These are phyloP conservation scores for Athalia cordata DNA, from an alignment of 2,888 invertebrate species.

Conservation along the genomic window DNA sequence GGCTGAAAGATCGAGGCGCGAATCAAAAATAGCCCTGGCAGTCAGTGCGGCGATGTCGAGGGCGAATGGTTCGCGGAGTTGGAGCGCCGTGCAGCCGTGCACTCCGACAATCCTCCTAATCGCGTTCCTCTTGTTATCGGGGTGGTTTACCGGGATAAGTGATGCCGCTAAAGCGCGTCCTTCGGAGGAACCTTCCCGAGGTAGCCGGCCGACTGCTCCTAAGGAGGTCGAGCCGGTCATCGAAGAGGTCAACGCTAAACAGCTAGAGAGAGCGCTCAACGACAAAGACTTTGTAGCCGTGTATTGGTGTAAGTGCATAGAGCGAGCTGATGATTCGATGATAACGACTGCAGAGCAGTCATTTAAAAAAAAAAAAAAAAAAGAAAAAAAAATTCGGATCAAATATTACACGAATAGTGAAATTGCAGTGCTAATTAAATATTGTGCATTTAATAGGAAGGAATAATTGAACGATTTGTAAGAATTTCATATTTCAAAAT, in stretches of 20 bases:
- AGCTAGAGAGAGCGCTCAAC: slow-evolving; percentile 90
- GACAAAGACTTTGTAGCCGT: slow-evolving; percentile 96
- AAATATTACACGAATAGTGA: background rate
- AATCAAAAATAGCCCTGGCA: slow-evolving; percentile 71
- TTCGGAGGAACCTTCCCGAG: slow-evolving; percentile 63
- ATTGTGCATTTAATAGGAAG: no score
- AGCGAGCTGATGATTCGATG: background rate
- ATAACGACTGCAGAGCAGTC: background rate
- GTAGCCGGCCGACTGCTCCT: slow-evolving; percentile 57
- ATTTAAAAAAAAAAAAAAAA: background rate
- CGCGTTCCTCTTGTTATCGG: slow-evolving; percentile 59
- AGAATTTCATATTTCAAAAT: no score
- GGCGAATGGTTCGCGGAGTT: slow-evolving; percentile 70
- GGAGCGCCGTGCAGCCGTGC: slow-evolving; percentile 55
- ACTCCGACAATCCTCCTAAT: slow-evolving; percentile 53
- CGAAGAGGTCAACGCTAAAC: slow-evolving; percentile 95
- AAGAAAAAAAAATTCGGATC: background rate
- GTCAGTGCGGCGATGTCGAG: slow-evolving; percentile 74
- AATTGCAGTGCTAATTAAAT: background rate
- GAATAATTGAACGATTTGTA: no score
- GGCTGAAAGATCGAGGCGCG: slow-evolving; percentile 40
- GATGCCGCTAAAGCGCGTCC: slow-evolving; percentile 54
- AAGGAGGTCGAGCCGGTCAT: slow-evolving; percentile 84
- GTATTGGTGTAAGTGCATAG: slow-evolving; percentile 92
- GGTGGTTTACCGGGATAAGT: slow-evolving; percentile 54